These are phyloP conservation scores for Dromiciops gliroides DNA, from an alignment of 2,113 vertebrate species.

Conservation along the genomic window DNA sequence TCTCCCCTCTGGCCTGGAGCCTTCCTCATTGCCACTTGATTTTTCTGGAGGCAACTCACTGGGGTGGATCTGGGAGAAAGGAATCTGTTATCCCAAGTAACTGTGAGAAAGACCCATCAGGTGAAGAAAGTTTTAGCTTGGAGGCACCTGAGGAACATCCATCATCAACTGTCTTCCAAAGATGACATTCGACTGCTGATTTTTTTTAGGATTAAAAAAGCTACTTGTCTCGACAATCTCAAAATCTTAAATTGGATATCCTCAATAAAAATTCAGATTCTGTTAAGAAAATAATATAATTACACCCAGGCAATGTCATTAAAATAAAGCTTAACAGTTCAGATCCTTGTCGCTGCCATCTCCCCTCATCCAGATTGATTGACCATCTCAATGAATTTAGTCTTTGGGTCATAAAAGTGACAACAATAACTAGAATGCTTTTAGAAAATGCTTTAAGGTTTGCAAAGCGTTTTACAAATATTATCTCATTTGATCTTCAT, in stretches of 20 bases:
- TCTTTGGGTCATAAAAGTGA: neutral
- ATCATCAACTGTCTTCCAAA: conserved; percentile 7
- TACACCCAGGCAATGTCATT: neutral
- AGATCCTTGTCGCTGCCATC: neutral
- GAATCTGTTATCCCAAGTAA: neutral
- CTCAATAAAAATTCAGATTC: conserved; percentile 37
- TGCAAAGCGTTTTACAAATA: neutral
- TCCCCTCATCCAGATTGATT: neutral
- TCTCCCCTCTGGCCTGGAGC: neutral
- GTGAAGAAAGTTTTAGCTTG: neutral
- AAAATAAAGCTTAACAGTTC: neutral
- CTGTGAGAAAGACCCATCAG: neutral
- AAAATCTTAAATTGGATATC: neutral
- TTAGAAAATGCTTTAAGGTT: neutral
- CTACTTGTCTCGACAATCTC: neutral
- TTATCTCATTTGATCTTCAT: neutral
- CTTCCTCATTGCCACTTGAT: neutral
- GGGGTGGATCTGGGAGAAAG: neutral
- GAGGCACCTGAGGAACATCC: neutral
- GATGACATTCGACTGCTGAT: neutral
- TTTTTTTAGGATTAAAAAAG: neutral
- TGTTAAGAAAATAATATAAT: conserved; percentile 1
- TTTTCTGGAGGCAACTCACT: neutral
- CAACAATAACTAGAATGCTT: neutral
- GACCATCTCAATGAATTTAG: neutral